Evolutionary conservation across 1,140 invertebrate species (phyloP), one percentile per base, ranked within the genome.

Genomic region (Akabosia matsudoensis): DNA sequence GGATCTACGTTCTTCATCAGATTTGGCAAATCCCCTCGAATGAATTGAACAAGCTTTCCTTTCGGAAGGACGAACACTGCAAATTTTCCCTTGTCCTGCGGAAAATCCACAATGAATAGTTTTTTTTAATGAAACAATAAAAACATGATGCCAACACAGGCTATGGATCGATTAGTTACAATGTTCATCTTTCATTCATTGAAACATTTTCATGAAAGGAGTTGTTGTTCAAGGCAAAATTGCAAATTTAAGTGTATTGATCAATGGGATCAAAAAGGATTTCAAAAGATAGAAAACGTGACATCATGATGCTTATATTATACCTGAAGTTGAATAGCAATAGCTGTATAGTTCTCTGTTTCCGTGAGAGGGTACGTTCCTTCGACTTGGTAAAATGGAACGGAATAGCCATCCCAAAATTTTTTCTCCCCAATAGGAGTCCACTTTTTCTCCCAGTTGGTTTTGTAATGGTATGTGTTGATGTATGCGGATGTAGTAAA

Each of bases 391-490:
- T 61, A 74, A 30, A 71, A 77, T 16, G 61, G 76, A 74, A 54
- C 73, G 22, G 73, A n/a, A 26, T 52, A 31, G 24, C 76, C 76
- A 56, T 77, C 76, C 52, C 54, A 74, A 67, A 77, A 77, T 24
- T 74, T 77, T 26, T 61, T 73, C 22, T 30, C 33, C 18, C 24
- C 70, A 28, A 71, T 73, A 37, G 28, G 14, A 22, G 22, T 45
- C 74, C 67, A 74, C 16, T 51, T 70, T 24, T 70, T 79, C 26
- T 30, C 72, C 61, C 74, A 76, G 18, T 51, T 33, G 28, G 34
- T 67, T 51, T 76, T 76, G 72, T 74, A 79, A 52, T 79, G 74
- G 61, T 75, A 64, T 2, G 78, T 79, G 61, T 79, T 79, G 7
- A 74, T 73, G 56, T 73, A 71, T 22, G 74, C 61, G 13, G 74